These are phyloP conservation scores for Cottus gobio DNA, from an alignment of 2,113 vertebrate species.

Conservation along the genomic window DNA sequence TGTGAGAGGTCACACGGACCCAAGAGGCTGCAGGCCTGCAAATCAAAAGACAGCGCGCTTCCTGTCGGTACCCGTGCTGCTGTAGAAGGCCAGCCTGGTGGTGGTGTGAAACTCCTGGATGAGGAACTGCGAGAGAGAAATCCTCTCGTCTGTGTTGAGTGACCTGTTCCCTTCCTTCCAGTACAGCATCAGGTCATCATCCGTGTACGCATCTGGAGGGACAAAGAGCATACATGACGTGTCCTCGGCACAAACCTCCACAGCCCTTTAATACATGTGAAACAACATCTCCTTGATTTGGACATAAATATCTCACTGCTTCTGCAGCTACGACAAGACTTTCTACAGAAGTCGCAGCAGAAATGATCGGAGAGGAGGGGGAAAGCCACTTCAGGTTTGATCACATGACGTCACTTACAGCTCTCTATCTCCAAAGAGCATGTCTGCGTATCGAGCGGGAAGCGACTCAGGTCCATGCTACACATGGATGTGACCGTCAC, in stretches of 20 bases:
- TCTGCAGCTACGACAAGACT: not conserved
- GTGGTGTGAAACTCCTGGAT: constrained; percentile 96
- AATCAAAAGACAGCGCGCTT: no score
- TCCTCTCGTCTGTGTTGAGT: constrained; percentile 92
- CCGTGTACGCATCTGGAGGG: constrained; percentile 91
- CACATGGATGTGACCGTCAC: constrained; percentile 96
- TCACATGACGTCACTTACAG: constrained; percentile 85
- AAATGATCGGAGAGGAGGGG: not conserved
- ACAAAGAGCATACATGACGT: not conserved
- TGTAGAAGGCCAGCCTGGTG: constrained; percentile 93
- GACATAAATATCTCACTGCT: not conserved
- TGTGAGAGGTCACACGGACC: not conserved
- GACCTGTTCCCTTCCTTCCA: constrained; percentile 96
- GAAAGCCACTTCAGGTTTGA: no score
- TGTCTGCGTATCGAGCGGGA: constrained; percentile 93
- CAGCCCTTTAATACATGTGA: not conserved
- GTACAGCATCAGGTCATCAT: constrained; percentile 96
- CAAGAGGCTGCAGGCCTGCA: not conserved
- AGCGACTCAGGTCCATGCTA: constrained; percentile 95
- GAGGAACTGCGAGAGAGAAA: constrained; percentile 94
- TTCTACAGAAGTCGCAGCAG: not conserved
- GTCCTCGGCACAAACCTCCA: not conserved
- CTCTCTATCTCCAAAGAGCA: constrained; percentile 97
- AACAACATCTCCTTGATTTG: not conserved
- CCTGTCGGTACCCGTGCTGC: constrained; percentile 89